Base-by-base conservation (phyloP, 2,113 vertebrate species). In the Oostethus manadensis region DNA sequence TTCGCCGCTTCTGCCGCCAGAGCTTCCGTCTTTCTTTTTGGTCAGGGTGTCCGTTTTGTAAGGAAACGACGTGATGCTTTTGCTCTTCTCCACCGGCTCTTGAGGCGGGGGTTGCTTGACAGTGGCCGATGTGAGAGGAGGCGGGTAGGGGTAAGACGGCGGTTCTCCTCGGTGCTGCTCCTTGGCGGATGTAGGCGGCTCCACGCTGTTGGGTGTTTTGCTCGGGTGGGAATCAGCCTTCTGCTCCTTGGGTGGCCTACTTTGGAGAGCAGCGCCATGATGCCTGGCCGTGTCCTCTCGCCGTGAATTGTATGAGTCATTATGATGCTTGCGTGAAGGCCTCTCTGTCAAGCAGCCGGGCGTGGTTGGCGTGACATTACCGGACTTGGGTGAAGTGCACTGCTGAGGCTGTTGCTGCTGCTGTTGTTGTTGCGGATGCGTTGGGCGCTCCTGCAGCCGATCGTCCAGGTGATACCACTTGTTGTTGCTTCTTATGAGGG, bases 401-500 rank as follows among this genome's bases (percentile, higher is more conserved):
- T 94, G 93, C 73, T 94, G 87, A 65, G 83, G 76, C 45, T n/a
- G n/a, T n/a, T 75, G 81, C 22, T 76, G 92, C 77, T 90, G 76
- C 47, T 91, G 92, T 48, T 75, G 81, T 20, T 76, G 92, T 78
- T 90, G 91, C 66, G 93, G 94, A 84, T 92, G 93, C 60, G 70
- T 74, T 23, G 83, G 84, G 8, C 82, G 88, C 71, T 96, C 95
- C 69, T 92, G 92, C 87, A 97, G 92, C 92, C 96, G 92, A 85
- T 99, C 96, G 2, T 99, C 97, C 88, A 99, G 88, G 86, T 99
- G 97, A 88, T 99, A 99, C 97, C 97, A 99, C 86, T 76, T 89
- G 80, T 78, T 88, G 85, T 79, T 89, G 64, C 68, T 83, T 82
- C 80, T 91, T 89, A 99, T 98, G 84, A 99, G 96, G 77, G 96